Evolutionary conservation across 2,888 invertebrate species (phyloP), one percentile per base, ranked within the genome.

Genomic region (Parapristionchus giblindavisi): DNA sequence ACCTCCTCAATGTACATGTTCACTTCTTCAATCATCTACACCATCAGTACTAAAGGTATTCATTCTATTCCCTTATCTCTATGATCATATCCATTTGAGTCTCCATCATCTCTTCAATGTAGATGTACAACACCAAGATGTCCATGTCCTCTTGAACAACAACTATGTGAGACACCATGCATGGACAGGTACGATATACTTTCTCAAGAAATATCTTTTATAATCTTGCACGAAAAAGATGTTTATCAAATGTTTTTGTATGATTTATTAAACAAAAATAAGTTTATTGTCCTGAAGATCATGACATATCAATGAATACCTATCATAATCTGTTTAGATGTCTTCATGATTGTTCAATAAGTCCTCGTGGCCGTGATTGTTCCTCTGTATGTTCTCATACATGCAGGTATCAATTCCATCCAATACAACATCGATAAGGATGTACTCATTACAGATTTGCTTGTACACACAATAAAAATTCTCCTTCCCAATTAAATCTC

Each of bases 1-100:
- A 48, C 73, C 73, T n/a, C 73, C 73, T 38, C 60, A 73, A 61
- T 73, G 73, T 51, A 27, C 58, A 1, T 73, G 73, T 36, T 27
- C 17, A 6, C 48, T 68, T 24, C 27, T 29, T 32, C 2, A 1
- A 27, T 3, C 21, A 21, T 58, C 34, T 54, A 8, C 3, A 54
- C 14, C 21, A 56, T 27, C 56, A 11, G 56, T 6, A 56, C 3
- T 24, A n/a, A n/a, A n/a, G n/a, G n/a, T n/a, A n/a, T n/a, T n/a
- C n/a, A n/a, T n/a, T n/a, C n/a, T n/a, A n/a, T n/a, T n/a, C n/a
- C n/a, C n/a, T n/a, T n/a, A n/a, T n/a, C n/a, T n/a, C n/a, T n/a
- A n/a, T n/a, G n/a, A n/a, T n/a, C n/a, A n/a, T n/a, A n/a, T n/a
- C n/a, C n/a, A n/a, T n/a, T n/a, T n/a, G n/a, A 34, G 8, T 48